phyloP scores from a whole-genome alignment of 2,888 invertebrate genomes.

The Aphodius granarius region DNA sequence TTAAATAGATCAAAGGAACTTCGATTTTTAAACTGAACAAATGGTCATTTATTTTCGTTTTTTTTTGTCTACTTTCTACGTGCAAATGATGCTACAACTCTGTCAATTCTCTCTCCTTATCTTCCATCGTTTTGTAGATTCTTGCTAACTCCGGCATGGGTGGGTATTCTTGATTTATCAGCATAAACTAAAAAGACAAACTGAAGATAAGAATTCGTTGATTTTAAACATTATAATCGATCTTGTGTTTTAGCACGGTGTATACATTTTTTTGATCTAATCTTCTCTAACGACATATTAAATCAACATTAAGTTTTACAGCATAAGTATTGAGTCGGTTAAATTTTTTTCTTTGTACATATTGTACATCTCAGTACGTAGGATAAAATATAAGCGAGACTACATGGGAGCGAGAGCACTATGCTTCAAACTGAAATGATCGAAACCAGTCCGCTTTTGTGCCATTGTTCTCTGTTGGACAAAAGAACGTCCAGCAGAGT shows the following conservation, averaged over 20 bases:
- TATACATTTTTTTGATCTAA: no score
- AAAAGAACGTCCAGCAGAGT: not conserved
- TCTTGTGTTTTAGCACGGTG: no score
- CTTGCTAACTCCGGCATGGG: slow-evolving; percentile 42
- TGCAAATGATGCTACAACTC: slow-evolving; percentile 19
- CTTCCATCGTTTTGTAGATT: slow-evolving; percentile 43
- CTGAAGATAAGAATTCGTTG: slow-evolving; percentile 9
- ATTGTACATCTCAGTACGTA: not conserved
- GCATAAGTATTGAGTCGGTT: no score
- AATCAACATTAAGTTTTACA: no score
- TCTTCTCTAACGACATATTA: no score
- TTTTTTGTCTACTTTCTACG: slow-evolving; percentile 18
- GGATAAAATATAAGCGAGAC: no score
- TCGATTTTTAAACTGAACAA: not conserved
- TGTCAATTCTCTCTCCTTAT: slow-evolving; percentile 19
- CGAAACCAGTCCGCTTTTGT: not conserved
- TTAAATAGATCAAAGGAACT: no score
- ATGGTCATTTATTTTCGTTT: not conserved
- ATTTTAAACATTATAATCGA: not conserved
- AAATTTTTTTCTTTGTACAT: not conserved
- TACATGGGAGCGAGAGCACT: not conserved
- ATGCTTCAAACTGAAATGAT: not conserved
- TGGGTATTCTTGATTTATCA: slow-evolving; percentile 39
- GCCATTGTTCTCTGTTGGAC: not conserved
- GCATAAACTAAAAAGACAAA: slow-evolving; percentile 39